These are phyloP conservation scores for Drosophila heteroneura DNA, from an alignment of 2,888 invertebrate genomes.

Conservation along the genomic window DNA sequence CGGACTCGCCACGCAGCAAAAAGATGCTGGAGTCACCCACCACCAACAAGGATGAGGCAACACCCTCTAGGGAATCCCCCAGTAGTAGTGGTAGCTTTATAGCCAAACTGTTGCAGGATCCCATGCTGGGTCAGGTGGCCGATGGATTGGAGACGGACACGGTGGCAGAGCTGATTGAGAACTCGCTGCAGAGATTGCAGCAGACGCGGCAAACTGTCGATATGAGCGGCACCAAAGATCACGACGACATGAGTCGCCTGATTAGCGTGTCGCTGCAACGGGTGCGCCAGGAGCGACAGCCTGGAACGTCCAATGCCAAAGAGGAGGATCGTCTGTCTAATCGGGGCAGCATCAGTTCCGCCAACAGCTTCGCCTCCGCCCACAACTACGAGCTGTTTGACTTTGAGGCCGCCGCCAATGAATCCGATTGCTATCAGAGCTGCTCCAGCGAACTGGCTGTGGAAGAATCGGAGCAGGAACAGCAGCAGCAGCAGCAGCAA, in stretches of 20 bases:
- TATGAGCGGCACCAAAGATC: constrained; percentile 85
- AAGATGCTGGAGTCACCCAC: constrained; percentile 72
- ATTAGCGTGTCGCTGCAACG: constrained; percentile 85
- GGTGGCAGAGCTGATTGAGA: constrained; percentile 89
- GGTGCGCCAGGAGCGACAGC: constrained; percentile 83
- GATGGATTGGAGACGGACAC: constrained; percentile 88
- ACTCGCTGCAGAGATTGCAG: constrained; percentile 88
- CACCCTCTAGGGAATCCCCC: constrained; percentile 69
- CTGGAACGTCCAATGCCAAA: constrained; percentile 69
- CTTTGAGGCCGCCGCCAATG: constrained; percentile 87
- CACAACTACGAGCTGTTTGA: constrained; percentile 91
- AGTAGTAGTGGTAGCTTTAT: constrained; percentile 84
- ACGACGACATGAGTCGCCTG: constrained; percentile 85
- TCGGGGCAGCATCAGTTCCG: constrained; percentile 87
- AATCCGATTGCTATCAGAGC: constrained; percentile 91
- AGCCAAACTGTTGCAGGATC: constrained; percentile 88
- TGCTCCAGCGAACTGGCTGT: constrained; percentile 88
- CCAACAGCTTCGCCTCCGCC: constrained; percentile 88
- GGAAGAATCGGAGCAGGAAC: constrained; percentile 86
- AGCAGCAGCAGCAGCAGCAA: constrained; percentile 79
- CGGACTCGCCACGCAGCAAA: constrained; percentile 80
- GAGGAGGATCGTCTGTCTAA: constrained; percentile 86
- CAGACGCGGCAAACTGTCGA: constrained; percentile 82
- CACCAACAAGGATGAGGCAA: neutral
- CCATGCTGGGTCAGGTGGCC: constrained; percentile 88